Conservation (phyloP, 2,888 invertebrate genomes). For the Neoaliturus tenellus region DNA sequence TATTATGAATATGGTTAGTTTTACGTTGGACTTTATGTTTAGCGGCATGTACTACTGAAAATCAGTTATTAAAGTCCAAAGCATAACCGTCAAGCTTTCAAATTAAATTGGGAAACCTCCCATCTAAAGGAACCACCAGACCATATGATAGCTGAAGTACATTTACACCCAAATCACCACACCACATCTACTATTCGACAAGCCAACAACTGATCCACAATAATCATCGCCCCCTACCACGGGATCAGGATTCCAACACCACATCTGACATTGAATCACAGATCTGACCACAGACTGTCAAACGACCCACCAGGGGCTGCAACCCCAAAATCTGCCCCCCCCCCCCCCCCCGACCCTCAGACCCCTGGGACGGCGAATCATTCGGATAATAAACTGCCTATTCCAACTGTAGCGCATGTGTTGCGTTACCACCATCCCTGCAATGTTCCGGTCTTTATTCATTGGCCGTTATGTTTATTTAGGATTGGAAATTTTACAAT, state of each 20-base stretch:
- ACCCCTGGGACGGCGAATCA: neutral
- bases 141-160: no score
- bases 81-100: no score
- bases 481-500: neutral
- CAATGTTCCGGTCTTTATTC: neutral
- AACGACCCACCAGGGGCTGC: neutral
- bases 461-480: neutral
- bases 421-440: neutral
- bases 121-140: no score
- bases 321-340: neutral
- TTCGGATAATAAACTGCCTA: neutral
- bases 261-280: slow-evolving; percentile 11
- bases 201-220: neutral
- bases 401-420: slow-evolving; percentile 6
- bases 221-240: no score
- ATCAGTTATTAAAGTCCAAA: no score
- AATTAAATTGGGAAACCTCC: no score
- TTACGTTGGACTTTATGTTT: no score
- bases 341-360: neutral
- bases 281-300: slow-evolving; percentile 26
- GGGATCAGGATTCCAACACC: neutral
- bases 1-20: no score
- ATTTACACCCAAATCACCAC: no score
- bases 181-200: no score
- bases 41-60: no score